Conservation (phyloP, 2,797 vertebrate genomes). For the Hemitrygon akajei region DNA sequence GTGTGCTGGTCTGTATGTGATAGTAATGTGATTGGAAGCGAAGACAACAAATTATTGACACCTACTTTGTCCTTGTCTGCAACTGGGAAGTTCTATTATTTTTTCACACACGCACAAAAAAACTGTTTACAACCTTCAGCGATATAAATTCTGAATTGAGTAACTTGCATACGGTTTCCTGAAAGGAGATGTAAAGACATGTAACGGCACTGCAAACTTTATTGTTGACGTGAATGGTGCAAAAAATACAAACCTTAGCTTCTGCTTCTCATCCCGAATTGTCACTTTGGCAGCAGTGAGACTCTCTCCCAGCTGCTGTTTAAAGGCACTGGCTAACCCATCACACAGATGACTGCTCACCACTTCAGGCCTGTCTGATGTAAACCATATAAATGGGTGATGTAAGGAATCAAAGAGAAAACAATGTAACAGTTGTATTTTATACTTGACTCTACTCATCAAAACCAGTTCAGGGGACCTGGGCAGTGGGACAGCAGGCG, state of each 20-base stretch:
- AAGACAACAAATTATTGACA: not conserved
- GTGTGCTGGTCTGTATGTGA: no score
- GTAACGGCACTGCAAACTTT: not conserved
- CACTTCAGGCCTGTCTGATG: not conserved
- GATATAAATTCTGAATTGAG: not conserved
- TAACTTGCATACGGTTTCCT: not conserved
- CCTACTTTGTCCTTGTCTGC: not conserved
- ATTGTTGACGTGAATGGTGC: not conserved
- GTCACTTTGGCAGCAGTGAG: not conserved
- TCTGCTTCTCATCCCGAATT: not conserved
- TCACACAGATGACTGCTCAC: slow-evolving; percentile 27
- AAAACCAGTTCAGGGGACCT: not conserved
- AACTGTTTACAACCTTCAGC: not conserved
- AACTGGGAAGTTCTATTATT: not conserved
- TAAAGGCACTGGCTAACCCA: slow-evolving; percentile 25
- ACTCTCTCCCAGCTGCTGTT: slow-evolving; percentile 5
- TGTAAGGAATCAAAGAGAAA: not conserved
- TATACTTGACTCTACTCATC: not conserved
- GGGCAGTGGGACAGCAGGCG: not conserved
- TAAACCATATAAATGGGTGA: not conserved
- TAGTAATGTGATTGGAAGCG: not conserved
- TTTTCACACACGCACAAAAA: not conserved
- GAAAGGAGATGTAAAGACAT: not conserved
- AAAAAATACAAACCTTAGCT: not conserved
- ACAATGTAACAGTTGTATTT: not conserved